Conservation (phyloP, 2,888 invertebrate species). For the Mechanitis mazaeus region DNA sequence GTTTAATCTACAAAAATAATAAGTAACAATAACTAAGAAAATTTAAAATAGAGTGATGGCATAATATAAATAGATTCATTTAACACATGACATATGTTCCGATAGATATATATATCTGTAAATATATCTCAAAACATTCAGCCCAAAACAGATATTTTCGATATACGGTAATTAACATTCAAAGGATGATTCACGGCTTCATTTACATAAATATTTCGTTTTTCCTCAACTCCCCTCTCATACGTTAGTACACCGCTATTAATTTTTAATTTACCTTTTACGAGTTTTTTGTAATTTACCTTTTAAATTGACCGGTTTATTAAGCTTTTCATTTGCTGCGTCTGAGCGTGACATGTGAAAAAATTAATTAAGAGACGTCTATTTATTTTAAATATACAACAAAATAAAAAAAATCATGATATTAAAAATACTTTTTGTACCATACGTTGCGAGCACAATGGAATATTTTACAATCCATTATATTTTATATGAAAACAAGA, state of each 20-base stretch:
- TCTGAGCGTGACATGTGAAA: neutral
- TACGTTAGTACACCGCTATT: constrained; percentile 41
- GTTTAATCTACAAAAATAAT: no score
- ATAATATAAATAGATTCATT: no score
- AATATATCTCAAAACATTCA: constrained; percentile 8
- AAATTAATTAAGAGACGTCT: neutral
- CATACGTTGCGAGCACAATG: constrained; percentile 10
- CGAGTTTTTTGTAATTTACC: constrained; percentile 36
- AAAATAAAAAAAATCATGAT: no score
- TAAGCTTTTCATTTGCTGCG: constrained; percentile 20
- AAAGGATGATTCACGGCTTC: constrained; percentile 25
- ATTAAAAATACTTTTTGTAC: neutral
- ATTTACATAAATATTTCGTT: constrained; percentile 32
- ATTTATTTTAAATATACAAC: no score
- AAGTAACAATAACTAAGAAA: no score
- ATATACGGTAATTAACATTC: constrained; percentile 26
- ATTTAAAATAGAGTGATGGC: no score
- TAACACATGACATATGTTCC: no score
- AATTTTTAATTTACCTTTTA: constrained; percentile 52
- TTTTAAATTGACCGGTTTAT: constrained; percentile 25
- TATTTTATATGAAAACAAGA: constrained; percentile 15
- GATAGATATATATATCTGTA: neutral
- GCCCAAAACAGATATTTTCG: constrained; percentile 22
- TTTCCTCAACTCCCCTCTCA: constrained; percentile 24
- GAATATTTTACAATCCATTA: constrained; percentile 21